phyloP scores from a whole-genome alignment of 2,888 invertebrate species.

The Lepidocyrtinus sp. region DNA sequence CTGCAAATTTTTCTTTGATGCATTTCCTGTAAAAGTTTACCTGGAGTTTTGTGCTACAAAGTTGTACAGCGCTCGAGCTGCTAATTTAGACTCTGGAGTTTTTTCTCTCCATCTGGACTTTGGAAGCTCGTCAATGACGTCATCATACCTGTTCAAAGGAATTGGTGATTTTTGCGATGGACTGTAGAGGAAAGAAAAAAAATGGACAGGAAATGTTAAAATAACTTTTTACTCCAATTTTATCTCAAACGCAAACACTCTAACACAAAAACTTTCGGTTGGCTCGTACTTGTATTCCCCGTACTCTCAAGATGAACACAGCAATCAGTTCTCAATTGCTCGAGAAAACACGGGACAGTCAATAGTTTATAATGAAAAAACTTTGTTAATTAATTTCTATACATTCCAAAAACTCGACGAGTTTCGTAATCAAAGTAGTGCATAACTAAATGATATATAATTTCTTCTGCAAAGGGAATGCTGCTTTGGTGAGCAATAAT shows the following conservation, averaged over 20 bases:
- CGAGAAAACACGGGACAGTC: background rate
- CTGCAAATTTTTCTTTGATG: too few species aligned
- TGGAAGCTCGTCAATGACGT: constrained; percentile 80
- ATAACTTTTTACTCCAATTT: background rate
- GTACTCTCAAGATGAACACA: too few species aligned
- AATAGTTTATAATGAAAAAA: background rate
- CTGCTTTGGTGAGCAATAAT: too few species aligned
- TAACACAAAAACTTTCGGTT: constrained; percentile 9
- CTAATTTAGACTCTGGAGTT: constrained; percentile 80
- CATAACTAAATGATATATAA: too few species aligned
- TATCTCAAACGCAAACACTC: background rate
- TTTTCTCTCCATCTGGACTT: constrained; percentile 75
- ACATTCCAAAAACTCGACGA: background rate
- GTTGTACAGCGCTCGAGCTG: constrained; percentile 91
- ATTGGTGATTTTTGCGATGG: constrained; percentile 95
- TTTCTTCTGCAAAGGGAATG: too few species aligned
- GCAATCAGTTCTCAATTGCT: too few species aligned
- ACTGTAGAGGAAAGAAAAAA: constrained; percentile 71
- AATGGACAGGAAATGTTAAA: background rate
- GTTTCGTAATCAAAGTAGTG: too few species aligned
- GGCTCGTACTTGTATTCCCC: too few species aligned
- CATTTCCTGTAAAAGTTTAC: constrained; percentile 71
- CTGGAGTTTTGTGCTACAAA: constrained; percentile 85
- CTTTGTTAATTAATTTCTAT: background rate
- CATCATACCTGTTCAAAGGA: constrained; percentile 92